These are phyloP conservation scores for Enhydra lutris DNA, from an alignment of 2,113 vertebrate genomes.

Conservation along the genomic window DNA sequence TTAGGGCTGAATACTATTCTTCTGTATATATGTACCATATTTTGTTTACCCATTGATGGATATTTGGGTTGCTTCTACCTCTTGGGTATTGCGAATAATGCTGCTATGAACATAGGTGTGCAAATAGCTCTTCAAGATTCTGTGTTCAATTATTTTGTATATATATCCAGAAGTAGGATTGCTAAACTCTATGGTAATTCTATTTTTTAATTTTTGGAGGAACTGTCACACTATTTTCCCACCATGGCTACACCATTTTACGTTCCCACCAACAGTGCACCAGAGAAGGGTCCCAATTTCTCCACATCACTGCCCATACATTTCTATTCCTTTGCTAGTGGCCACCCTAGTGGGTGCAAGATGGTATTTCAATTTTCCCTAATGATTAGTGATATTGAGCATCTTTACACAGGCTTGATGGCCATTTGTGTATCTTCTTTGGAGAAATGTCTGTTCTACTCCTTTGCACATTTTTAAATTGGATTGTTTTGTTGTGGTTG, in stretches of 20 bases:
- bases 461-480: neutral
- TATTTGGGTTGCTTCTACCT: neutral
- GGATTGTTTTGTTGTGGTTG: neutral
- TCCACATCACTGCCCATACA: neutral
- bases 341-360: neutral
- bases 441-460: neutral
- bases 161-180: neutral
- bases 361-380: neutral
- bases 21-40: fast-evolving
- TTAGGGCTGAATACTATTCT: neutral
- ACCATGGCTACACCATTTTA: neutral
- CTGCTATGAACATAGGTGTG: neutral
- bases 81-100: neutral
- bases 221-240: neutral
- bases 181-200: neutral
- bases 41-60: neutral
- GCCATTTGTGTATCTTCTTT: neutral
- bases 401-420: neutral
- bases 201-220: neutral
- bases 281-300: neutral
- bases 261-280: neutral
- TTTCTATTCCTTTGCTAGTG: neutral
- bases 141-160: neutral
- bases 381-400: neutral
- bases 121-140: neutral